These are phyloP conservation scores for Hipparchia sbordonii DNA, from an alignment of 2,888 invertebrate species.

Conservation along the genomic window DNA sequence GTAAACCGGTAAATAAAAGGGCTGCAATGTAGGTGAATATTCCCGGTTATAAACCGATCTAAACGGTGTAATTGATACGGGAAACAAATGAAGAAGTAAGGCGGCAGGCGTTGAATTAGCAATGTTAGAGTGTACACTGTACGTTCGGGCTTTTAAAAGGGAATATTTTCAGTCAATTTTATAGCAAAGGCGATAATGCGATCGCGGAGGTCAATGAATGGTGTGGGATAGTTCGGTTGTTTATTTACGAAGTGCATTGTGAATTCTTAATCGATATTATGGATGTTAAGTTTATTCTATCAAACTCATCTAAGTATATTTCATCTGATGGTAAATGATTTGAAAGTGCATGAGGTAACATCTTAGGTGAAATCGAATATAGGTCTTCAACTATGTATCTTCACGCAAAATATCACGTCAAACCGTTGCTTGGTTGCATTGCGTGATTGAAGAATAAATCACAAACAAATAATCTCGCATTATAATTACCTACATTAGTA, in stretches of 20 bases:
- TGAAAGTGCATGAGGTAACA: background rate
- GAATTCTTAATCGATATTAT: background rate
- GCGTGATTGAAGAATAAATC: too few species aligned
- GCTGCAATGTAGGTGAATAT: conserved; percentile 54
- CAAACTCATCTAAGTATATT: too few species aligned
- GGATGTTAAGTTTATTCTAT: too few species aligned
- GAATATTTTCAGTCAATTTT: conserved; percentile 43
- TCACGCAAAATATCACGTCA: too few species aligned
- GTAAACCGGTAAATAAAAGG: conserved; percentile 51
- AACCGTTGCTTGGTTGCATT: too few species aligned
- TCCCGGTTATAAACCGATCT: conserved; percentile 54
- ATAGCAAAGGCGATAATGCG: conserved; percentile 35
- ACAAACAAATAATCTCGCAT: too few species aligned
- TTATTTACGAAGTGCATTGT: conserved; percentile 3
- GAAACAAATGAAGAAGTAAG: conserved; percentile 54
- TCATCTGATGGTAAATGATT: background rate
- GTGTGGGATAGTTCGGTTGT: conserved; percentile 26
- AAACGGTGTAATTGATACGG: conserved; percentile 69
- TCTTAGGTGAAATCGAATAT: background rate
- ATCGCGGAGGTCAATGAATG: conserved; percentile 40
- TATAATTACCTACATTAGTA: too few species aligned
- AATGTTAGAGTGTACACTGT: conserved; percentile 51
- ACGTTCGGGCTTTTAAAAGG: conserved; percentile 44
- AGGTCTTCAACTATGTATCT: too few species aligned
- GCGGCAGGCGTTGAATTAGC: conserved; percentile 53